A percentile compares a stretch with the other conserved stretches of the same genome.
These are phyloP conservation scores for Miltochrista miniata DNA, from an alignment of 2,888 invertebrate genomes.

Conservation along the genomic window DNA sequence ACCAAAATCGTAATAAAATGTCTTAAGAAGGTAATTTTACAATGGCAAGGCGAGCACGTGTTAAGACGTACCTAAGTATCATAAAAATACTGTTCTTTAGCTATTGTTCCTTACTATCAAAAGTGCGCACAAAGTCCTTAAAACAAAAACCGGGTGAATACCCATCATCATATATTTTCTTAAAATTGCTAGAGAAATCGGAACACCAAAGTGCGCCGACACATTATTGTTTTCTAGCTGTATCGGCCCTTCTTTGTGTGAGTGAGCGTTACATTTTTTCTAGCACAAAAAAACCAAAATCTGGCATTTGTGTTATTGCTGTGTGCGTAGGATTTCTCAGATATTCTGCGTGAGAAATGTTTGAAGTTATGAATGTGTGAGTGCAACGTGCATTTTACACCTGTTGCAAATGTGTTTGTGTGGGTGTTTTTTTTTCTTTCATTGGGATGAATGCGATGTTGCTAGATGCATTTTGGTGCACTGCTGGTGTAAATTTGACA, in stretches of 20 bases:
- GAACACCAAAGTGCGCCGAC: slow-evolving; percentile 39
- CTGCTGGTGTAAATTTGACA: slow-evolving; percentile 72
- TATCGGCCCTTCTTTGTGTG: slow-evolving; percentile 44
- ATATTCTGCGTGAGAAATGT: slow-evolving; percentile 46
- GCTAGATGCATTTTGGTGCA: slow-evolving; percentile 71
- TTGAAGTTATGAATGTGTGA: slow-evolving; percentile 37
- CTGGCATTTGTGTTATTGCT: slow-evolving; percentile 8
- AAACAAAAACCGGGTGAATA: background rate
- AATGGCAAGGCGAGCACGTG: too few relatives aligned
- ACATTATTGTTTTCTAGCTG: slow-evolving; percentile 52
- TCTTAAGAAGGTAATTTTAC: too few relatives aligned
- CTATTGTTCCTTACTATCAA: too few relatives aligned
- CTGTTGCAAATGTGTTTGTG: slow-evolving; percentile 46
- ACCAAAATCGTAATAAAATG: too few relatives aligned
- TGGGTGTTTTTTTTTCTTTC: slow-evolving; percentile 39
- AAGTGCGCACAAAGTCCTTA: too few relatives aligned
- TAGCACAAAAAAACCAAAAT: slow-evolving; percentile 32
- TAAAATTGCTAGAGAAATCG: slow-evolving; percentile 46
- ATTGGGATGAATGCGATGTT: slow-evolving; percentile 67
- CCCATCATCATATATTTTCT: slow-evolving; percentile 1
- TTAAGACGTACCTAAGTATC: too few relatives aligned
- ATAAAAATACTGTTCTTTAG: too few relatives aligned
- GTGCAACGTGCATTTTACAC: slow-evolving; percentile 53
- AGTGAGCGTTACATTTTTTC: slow-evolving; percentile 60
- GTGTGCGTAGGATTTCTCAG: slow-evolving; percentile 57